Conservation (phyloP, 2,113 vertebrate species). For the Alaudala cheleensis region DNA sequence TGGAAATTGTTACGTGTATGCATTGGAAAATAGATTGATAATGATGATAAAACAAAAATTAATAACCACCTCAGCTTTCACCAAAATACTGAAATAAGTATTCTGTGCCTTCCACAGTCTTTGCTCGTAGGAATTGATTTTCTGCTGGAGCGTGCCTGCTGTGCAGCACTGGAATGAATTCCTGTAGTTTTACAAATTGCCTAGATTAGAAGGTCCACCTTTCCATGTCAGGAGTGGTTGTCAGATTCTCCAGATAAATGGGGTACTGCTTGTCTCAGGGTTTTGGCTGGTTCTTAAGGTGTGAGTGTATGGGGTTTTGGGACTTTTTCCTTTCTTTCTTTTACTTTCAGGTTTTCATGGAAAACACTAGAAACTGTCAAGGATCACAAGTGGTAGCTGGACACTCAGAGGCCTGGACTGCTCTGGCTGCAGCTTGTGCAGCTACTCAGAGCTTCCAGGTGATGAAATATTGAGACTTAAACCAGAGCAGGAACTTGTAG, state of each 20-base stretch:
- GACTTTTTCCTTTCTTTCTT: background rate
- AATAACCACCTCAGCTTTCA: background rate
- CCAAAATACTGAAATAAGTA: background rate
- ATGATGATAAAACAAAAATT: background rate
- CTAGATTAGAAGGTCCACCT: background rate
- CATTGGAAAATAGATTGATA: background rate
- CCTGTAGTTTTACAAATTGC: conserved; percentile 15
- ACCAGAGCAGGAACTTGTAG: background rate
- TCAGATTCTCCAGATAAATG: conserved; percentile 11
- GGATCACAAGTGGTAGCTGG: background rate
- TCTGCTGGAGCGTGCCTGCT: background rate
- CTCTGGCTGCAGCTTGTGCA: background rate
- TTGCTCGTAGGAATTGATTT: conserved; percentile 6
- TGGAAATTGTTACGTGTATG: background rate
- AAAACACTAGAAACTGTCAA: background rate
- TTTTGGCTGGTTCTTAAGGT: background rate
- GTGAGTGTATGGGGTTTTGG: accelerated
- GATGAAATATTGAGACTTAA: background rate
- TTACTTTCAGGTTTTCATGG: background rate
- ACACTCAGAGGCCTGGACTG: background rate
- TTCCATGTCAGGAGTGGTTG: background rate
- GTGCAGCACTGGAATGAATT: conserved; percentile 20
- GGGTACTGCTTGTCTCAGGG: background rate
- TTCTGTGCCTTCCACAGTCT: background rate
- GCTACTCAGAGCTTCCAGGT: background rate